Evolutionary conservation across 2,113 vertebrate species (phyloP).

Genomic region (Semnornis frantzii): DNA sequence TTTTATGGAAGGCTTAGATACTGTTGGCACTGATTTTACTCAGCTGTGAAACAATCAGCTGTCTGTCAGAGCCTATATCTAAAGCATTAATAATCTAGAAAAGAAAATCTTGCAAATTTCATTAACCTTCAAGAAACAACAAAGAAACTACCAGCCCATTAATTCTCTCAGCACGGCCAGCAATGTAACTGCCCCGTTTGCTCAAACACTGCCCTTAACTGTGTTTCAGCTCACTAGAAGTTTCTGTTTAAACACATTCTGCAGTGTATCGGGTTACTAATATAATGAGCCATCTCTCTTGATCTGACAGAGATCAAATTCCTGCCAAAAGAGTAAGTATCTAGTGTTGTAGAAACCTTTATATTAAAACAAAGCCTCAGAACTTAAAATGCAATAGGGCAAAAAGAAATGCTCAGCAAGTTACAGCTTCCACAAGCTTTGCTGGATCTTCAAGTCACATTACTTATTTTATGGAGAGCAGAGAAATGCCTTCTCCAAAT

Average conservation of each 20-base stretch:
- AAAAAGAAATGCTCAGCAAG: neutral
- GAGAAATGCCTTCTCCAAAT: neutral
- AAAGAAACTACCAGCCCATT: neutral
- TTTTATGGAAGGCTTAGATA: neutral
- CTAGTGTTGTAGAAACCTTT: neutral
- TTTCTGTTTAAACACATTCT: neutral
- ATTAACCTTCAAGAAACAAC: neutral
- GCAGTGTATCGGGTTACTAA: neutral
- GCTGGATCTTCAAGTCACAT: constrained; percentile 1
- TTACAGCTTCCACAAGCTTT: neutral
- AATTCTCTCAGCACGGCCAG: neutral
- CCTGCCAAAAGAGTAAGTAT: neutral
- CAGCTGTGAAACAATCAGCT: neutral
- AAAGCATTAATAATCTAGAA: neutral
- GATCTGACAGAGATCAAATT: neutral
- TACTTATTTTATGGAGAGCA: neutral
- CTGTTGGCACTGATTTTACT: neutral
- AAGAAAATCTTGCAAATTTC: neutral
- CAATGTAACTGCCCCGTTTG: neutral
- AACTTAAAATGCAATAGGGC: neutral
- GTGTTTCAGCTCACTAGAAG: neutral
- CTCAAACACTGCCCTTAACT: neutral
- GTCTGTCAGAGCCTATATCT: neutral
- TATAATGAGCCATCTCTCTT: neutral
- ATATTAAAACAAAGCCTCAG: neutral